These are phyloP conservation scores for Parnassius orleans DNA, from an alignment of 2,888 invertebrate species.

Conservation along the genomic window DNA sequence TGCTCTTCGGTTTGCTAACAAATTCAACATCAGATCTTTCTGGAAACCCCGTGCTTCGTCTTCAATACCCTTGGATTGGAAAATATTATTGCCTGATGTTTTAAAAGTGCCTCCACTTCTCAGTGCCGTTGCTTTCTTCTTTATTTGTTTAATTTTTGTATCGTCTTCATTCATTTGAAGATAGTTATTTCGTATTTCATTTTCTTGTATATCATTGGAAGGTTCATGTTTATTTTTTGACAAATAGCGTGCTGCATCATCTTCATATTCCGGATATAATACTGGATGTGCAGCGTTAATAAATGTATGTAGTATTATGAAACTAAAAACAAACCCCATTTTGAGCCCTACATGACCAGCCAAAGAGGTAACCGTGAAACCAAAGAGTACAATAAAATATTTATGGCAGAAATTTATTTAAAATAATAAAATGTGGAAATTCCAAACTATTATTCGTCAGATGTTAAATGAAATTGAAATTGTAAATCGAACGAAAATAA, in stretches of 20 bases:
- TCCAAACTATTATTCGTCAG: too few relatives aligned
- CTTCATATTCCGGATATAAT: not conserved
- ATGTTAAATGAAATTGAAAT: too few relatives aligned
- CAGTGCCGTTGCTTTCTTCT: constrained; percentile 8
- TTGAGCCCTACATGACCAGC: constrained; percentile 1
- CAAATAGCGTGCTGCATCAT: not conserved
- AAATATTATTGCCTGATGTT: not conserved
- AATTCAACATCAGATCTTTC: constrained; percentile 44
- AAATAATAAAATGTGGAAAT: not conserved
- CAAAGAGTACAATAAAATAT: not conserved
- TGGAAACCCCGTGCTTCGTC: constrained; percentile 33
- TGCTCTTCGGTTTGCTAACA: constrained; percentile 29
- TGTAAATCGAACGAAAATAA: too few relatives aligned
- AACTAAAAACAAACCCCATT: constrained; percentile 4
- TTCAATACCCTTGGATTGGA: constrained; percentile 1
- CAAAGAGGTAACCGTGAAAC: not conserved
- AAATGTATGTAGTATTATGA: constrained; percentile 7
- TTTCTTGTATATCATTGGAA: constrained; percentile 1
- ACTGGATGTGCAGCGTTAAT: not conserved
- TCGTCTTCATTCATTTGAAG: not conserved
- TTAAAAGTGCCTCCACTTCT: not conserved
- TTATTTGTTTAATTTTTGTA: not conserved
- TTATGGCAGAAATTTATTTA: not conserved
- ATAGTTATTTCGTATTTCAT: constrained; percentile 10
- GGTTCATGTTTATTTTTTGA: not conserved